These are phyloP conservation scores for Rhinichthys osculus DNA, from an alignment of 2,797 vertebrate genomes.

Conservation along the genomic window DNA sequence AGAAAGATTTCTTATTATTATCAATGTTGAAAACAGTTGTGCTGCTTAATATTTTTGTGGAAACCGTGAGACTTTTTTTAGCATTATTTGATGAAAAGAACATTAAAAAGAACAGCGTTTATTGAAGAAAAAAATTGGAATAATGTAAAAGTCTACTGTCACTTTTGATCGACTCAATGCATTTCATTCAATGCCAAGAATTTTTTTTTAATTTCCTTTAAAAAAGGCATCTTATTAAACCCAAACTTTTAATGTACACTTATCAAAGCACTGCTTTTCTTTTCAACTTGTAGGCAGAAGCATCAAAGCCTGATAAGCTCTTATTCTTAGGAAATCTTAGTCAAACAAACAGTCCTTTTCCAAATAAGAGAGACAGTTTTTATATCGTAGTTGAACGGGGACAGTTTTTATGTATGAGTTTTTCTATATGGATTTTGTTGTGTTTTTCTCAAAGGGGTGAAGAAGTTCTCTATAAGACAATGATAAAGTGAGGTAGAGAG, in stretches of 20 bases:
- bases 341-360: slow-evolving; percentile 39
- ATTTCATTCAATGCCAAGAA: neutral
- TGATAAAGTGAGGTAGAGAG: neutral
- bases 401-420: neutral
- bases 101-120: no score
- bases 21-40: neutral
- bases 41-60: neutral
- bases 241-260: neutral
- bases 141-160: no score
- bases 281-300: neutral
- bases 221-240: neutral
- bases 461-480: slow-evolving; percentile 13
- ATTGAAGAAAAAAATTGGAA: no score
- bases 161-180: neutral
- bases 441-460: neutral
- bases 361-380: slow-evolving; percentile 12
- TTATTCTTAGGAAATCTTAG: slow-evolving; percentile 25
- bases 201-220: neutral
- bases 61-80: neutral
- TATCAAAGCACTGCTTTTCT: slow-evolving; percentile 10
- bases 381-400: neutral
- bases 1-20: slow-evolving; percentile 1
- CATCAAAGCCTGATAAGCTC: neutral
- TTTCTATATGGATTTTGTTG: neutral
- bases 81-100: neutral